phyloP scores from a whole-genome alignment of 2,888 invertebrate species.

The Sussaba pulchella region DNA sequence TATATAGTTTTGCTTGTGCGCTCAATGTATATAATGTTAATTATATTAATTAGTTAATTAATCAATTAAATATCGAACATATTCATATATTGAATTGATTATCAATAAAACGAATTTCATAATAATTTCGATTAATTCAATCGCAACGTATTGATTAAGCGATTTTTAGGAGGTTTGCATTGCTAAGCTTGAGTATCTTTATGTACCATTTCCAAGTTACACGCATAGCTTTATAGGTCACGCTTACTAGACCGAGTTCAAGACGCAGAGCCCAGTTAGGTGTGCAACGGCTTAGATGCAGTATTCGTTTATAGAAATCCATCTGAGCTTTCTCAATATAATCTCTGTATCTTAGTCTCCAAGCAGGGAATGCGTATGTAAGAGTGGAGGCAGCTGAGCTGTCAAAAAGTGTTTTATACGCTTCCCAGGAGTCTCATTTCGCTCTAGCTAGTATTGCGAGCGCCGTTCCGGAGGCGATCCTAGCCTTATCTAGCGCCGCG shows the following conservation, averaged over 20 bases:
- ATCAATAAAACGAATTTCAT: too few species aligned
- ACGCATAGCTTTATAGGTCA: conserved; percentile 1
- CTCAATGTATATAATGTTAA: too few species aligned
- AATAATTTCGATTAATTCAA: too few species aligned
- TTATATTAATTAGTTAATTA: too few species aligned
- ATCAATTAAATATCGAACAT: too few species aligned
- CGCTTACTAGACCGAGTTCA: conserved; percentile 29
- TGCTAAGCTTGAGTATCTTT: conserved; percentile 27
- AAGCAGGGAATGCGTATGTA: conserved; percentile 13
- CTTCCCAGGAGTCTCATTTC: not conserved
- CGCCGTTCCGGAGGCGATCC: not conserved
- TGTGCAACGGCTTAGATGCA: conserved; percentile 23
- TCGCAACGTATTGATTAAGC: too few species aligned
- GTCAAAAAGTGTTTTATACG: not conserved
- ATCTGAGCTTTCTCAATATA: conserved; percentile 49
- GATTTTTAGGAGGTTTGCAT: conserved; percentile 7
- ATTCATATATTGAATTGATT: too few species aligned
- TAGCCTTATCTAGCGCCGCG: not conserved
- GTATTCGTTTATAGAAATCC: conserved; percentile 35
- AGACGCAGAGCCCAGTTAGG: conserved; percentile 30
- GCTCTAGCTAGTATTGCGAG: not conserved
- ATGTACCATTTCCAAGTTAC: conserved; percentile 29
- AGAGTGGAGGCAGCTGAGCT: not conserved
- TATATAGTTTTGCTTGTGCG: too few species aligned
- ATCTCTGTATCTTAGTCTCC: conserved; percentile 53